Conservation (phyloP, 2,888 invertebrate species). For the Drosophila nr. fundita region DNA sequence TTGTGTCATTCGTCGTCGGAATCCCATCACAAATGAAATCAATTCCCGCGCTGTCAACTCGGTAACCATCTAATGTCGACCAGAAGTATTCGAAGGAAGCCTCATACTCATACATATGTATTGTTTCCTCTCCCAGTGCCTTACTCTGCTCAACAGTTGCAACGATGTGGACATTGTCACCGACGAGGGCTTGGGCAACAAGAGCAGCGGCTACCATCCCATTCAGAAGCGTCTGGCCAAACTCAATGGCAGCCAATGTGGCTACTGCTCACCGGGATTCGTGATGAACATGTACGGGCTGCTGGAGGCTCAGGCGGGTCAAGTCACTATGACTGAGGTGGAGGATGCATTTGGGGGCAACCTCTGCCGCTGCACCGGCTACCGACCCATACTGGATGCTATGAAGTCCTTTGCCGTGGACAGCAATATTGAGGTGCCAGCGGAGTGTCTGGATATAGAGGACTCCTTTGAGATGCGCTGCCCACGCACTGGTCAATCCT, state of each 20-base stretch:
- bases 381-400: conserved; percentile 91
- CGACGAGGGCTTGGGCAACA: conserved; percentile 90
- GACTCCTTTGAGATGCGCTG: conserved; percentile 75
- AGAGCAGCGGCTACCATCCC: conserved; percentile 88
- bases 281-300: conserved; percentile 90
- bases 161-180: conserved; percentile 88
- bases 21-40: conserved; percentile 65
- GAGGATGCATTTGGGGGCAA: conserved; percentile 92
- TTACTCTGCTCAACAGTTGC: conserved; percentile 88
- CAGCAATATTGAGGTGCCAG: conserved; percentile 85
- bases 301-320: conserved; percentile 85
- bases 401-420: conserved; percentile 91
- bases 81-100: background rate
- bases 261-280: conserved; percentile 92
- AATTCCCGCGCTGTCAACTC: conserved; percentile 88
- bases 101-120: background rate
- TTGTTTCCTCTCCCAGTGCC: conserved; percentile 85
- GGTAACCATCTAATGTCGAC: conserved; percentile 27
- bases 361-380: conserved; percentile 93
- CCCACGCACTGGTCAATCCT: conserved; percentile 76
- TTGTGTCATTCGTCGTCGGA: conserved; percentile 84
- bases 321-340: conserved; percentile 87
- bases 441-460: conserved; percentile 85
- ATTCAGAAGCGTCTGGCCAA: conserved; percentile 88
- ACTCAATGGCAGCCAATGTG: conserved; percentile 90